Base-by-base conservation (phyloP, 2,888 invertebrate species). In the Eristalinus sepulchralis region DNA sequence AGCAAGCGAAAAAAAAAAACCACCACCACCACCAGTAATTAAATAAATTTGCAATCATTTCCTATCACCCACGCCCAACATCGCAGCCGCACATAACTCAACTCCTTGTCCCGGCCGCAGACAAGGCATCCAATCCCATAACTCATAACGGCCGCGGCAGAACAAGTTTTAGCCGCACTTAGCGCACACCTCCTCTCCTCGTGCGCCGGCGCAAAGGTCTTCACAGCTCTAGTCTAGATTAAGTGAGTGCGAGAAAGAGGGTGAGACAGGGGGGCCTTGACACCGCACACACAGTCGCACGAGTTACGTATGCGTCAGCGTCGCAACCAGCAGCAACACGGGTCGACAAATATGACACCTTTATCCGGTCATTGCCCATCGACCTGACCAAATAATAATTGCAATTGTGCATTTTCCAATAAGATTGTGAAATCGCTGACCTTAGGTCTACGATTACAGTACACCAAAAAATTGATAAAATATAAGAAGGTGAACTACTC, bases 241-340 rank as follows among this genome's bases (percentile, higher is more conserved):
- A 27, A 27, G 27, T 27, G 27, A 27, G 27, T 27, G n/a, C n/a
- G 27, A 27, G 5, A 27, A 27, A 27, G 2, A 5, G 2, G 27
- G 27, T 27, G 27, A 5, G 27, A 27, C 27, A 27, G 27, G 27
- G 5, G 27, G 27, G 66, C 75, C 75, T 80, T 80, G 75, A 71
- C 76, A 75, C 66, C 84, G 60, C 66, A 33, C 66, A 33, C 57
- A 66, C 31, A 59, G 47, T 55, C 17, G 33, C 59, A 60, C n/a
- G n/a, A n/a, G n/a, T n/a, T n/a, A n/a, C n/a, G n/a, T n/a, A n/a
- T n/a, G n/a, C n/a, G n/a, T n/a, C n/a, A n/a, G n/a, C n/a, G n/a
- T n/a, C n/a, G n/a, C n/a, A n/a, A n/a, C n/a, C n/a, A n/a, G n/a
- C n/a, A n/a, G n/a, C n/a, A n/a, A n/a, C n/a, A n/a, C n/a, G n/a